Evolutionary conservation across 2,888 invertebrate genomes (phyloP).

Genomic region (Ochropleura leucogaster): DNA sequence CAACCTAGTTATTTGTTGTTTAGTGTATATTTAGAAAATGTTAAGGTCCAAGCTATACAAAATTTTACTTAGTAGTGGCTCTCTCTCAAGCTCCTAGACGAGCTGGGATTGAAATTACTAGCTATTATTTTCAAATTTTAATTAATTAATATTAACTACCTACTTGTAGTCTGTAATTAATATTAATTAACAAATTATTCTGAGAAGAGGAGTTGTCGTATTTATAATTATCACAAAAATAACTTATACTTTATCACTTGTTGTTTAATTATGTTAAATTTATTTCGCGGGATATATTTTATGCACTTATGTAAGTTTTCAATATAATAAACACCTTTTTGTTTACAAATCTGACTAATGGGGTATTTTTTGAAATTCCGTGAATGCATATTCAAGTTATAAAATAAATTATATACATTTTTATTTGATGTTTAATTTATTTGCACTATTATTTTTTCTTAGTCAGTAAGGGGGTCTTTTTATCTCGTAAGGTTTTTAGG

Average conservation of each 20-base stretch:
- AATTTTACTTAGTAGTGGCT: neutral
- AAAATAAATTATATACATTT: constrained; percentile 45
- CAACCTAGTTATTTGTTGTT: constrained; percentile 26
- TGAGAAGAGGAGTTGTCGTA: constrained; percentile 35
- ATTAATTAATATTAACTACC: neutral
- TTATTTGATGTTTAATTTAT: neutral
- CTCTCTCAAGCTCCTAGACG: neutral
- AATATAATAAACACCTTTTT: constrained; percentile 36
- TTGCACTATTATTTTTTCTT: neutral
- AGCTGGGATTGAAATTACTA: constrained; percentile 5
- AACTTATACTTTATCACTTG: constrained; percentile 43
- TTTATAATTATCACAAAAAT: constrained; percentile 52
- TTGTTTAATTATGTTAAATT: constrained; percentile 46
- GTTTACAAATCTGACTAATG: constrained; percentile 33
- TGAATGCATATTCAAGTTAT: constrained; percentile 43
- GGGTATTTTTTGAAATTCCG: constrained; percentile 39
- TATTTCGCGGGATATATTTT: constrained; percentile 46
- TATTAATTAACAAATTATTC: constrained; percentile 14
- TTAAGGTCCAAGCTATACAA: neutral
- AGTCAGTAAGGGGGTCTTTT: too few relatives aligned
- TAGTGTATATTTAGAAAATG: constrained; percentile 8
- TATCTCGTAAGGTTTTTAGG: too few relatives aligned
- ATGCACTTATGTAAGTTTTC: constrained; percentile 43
- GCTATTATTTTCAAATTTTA: constrained; percentile 12
- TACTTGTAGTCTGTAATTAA: neutral